Conservation (phyloP, 2,888 invertebrate genomes). For the Orchestes rusci region DNA sequence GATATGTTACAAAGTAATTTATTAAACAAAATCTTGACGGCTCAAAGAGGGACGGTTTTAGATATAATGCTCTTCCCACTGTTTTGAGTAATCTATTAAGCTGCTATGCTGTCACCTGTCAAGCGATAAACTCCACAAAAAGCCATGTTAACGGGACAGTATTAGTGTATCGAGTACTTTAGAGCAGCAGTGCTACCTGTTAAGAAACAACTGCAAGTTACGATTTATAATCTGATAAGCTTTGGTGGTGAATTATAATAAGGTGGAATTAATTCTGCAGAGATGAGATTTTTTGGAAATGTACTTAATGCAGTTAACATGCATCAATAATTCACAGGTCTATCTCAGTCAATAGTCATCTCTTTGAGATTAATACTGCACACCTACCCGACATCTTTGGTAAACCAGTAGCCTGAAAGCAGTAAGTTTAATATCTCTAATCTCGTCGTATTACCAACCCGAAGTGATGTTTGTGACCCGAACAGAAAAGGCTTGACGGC, state of each 20-base stretch:
- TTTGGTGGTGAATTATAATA: neutral
- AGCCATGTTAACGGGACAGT: conserved; percentile 7
- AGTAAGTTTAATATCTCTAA: conserved; percentile 15
- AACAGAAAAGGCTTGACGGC: conserved; percentile 8
- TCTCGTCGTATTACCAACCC: conserved; percentile 7
- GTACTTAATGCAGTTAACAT: no score
- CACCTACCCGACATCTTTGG: conserved; percentile 15
- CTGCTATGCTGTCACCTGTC: conserved; percentile 18
- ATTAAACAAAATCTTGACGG: conserved; percentile 14
- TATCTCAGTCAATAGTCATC: no score
- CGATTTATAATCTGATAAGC: no score
- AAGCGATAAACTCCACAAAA: conserved; percentile 14
- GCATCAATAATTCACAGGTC: no score
- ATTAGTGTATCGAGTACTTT: conserved; percentile 3
- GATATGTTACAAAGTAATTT: conserved; percentile 7
- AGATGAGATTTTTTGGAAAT: no score
- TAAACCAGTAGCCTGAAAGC: conserved; percentile 16
- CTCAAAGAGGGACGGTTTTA: conserved; percentile 13
- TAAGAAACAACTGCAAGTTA: neutral
- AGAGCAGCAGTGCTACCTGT: conserved; percentile 1
- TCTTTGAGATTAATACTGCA: conserved; percentile 17
- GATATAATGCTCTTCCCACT: conserved; percentile 18
- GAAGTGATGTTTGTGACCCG: conserved; percentile 5
- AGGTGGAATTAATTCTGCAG: no score
- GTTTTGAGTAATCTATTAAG: conserved; percentile 22